Conservation (phyloP, 2,113 vertebrate genomes). For the Speoplatyrhinus poulsoni region DNA sequence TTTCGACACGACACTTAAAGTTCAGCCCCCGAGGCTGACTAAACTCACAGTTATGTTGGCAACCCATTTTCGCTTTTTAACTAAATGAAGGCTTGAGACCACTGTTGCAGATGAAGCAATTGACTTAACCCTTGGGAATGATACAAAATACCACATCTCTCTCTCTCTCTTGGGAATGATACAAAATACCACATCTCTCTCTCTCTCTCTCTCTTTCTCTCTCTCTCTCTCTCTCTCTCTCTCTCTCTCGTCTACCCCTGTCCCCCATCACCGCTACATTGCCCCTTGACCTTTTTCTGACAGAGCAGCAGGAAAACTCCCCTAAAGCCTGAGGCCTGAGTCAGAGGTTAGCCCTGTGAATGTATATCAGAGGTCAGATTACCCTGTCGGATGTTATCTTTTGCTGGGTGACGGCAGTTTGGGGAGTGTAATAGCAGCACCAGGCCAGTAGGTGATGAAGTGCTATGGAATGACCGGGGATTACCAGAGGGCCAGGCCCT, state of each 20-base stretch:
- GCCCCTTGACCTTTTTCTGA: conserved; percentile 20
- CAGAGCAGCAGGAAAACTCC: conserved; percentile 42
- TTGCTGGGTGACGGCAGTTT: conserved; percentile 53
- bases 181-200: too few relatives aligned
- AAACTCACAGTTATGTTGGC: too few relatives aligned
- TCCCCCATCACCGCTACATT: conserved; percentile 30
- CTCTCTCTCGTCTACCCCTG: background rate
- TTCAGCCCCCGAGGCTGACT: too few relatives aligned
- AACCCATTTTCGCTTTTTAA: too few relatives aligned
- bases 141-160: conserved; percentile 38
- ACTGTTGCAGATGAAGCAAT: conserved; percentile 29
- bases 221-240: background rate
- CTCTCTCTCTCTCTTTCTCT: conserved; percentile 7
- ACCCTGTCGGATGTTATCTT: conserved; percentile 76
- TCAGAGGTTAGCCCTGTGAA: conserved; percentile 49
- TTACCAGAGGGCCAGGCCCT: conserved; percentile 65
- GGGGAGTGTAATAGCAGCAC: conserved; percentile 58
- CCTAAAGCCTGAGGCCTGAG: conserved; percentile 49
- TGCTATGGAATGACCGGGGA: conserved; percentile 63
- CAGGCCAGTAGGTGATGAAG: conserved; percentile 54
- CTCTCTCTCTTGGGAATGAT: conserved; percentile 9
- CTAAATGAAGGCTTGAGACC: too few relatives aligned
- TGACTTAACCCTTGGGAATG: conserved; percentile 11
- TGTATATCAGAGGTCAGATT: conserved; percentile 79
- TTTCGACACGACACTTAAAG: too few relatives aligned